Evolutionary conservation across 2,888 invertebrate species (phyloP), one percentile per base, ranked within the genome.

Genomic region (Carpatolechia fugitivella): DNA sequence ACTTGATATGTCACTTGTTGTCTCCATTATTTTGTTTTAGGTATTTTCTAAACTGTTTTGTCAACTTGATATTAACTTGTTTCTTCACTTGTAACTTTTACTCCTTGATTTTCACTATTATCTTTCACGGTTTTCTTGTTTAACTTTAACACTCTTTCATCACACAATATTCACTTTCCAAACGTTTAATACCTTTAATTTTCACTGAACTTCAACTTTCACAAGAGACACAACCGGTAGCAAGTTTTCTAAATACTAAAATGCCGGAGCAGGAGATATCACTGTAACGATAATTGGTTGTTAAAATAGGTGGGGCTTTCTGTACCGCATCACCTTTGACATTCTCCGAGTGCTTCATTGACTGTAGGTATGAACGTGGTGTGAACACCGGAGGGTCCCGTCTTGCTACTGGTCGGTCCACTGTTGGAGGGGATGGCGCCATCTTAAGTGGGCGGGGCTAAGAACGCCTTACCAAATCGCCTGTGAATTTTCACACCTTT

Each of bases 401-500:
- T 13, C 44, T 24, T n/a, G 44, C 44, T 29, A 44, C 44, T 44
- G 44, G 44, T 44, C 44, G 24, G n/a, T 41, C 20, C 29, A 20
- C 13, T 10, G 13, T 57, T 72, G 79, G 89, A 72, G 80, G 89
- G 89, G 85, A 79, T 78, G 70, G 73, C 86, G 87, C 90, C 89
- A 89, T 90, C 82, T 87, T 89, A 74, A 78, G 84, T 75, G 77
- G 90, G 89, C 77, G 90, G 85, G 72, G 90, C 85, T 13, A 14
- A 18, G 6, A 29, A 24, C 44, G 44, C 31, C 40, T 61, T 73
- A 69, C 47, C 63, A 71, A 70, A 70, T 75, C 76, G 82, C 79
- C 85, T 89, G 90, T 80, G 89, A 90, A 87, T 85, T 85, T 89
- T 90, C 87, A 88, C 90, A 90, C 90, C 90, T 89, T 90, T 88